Evolutionary conservation across 2,113 vertebrate genomes (phyloP), one percentile per base, ranked within the genome.

Genomic region (Dasyurus viverrinus): DNA sequence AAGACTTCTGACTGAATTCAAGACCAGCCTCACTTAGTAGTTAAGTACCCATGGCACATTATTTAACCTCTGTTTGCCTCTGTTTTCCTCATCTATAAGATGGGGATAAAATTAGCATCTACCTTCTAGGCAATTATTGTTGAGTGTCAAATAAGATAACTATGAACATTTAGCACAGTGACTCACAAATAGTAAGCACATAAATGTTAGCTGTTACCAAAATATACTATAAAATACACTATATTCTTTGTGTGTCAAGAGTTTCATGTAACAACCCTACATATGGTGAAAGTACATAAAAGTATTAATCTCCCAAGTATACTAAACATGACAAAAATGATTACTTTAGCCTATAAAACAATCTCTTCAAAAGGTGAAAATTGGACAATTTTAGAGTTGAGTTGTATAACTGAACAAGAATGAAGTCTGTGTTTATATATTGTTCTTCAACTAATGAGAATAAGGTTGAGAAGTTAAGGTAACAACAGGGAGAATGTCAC

Each of bases 381-480:
- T 89, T 30, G 46, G 47, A 2, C 24, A 91, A 92, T 93, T 93
- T 95, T 92, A 2, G 19, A 84, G 16, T 84, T 84, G n/a, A 36
- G 68, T 84, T 19, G 16, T 84, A 84, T 42, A 84, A 19, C 14
- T 42, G n/a, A 84, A 84, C 36, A 84, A 42, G 92, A 47, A 89
- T 91, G 68, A 97, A 94, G 54, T 36, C 53, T 10, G 30, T 92
- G 92, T 96, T 97, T 96, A 89, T 90, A 54, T 36, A 93, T 92
- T 90, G 94, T 89, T 53, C 89, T 95, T 94, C 91, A 93, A 93
- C 54, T 92, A 60, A 91, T 92, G 50, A 93, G 48, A 95, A 94
- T 93, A 96, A 96, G 94, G 89, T 96, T 96, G 96, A 89, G 92
- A 97, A 98, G 95, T 95, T 96, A 95, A 89, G 89, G 97, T 95